Evolutionary conservation across 2,113 vertebrate genomes (phyloP).

Genomic region (Marmota monax): DNA sequence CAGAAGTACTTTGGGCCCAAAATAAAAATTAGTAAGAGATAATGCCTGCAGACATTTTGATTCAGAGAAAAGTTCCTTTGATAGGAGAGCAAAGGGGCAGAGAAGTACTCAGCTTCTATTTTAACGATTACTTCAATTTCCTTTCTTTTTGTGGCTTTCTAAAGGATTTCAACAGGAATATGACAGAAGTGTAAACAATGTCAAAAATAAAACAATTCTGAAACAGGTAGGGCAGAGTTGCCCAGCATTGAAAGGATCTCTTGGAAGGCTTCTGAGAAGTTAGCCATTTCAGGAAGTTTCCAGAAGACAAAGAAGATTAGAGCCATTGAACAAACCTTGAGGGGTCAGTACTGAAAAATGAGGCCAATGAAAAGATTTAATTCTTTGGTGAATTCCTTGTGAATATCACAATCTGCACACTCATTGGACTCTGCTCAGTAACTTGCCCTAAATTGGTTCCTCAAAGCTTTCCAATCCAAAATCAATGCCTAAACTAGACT

Average conservation of each 20-base stretch:
- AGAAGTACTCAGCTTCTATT: conserved; percentile 66
- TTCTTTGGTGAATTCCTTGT: not conserved
- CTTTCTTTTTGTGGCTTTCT: conserved; percentile 76
- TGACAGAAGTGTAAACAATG: conserved; percentile 69
- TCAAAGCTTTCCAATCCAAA: conserved; percentile 25
- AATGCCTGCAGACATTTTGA: conserved; percentile 63
- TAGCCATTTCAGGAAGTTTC: conserved; percentile 18
- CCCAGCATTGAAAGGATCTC: not conserved
- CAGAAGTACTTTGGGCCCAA: conserved; percentile 32
- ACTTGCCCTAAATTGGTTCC: not conserved
- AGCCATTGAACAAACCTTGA: conserved; percentile 36
- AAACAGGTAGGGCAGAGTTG: not conserved
- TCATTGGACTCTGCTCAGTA: conserved; percentile 27
- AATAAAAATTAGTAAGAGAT: conserved; percentile 71
- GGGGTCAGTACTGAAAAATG: conserved; percentile 29
- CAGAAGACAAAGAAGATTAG: conserved; percentile 43
- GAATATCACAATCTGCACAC: conserved; percentile 9
- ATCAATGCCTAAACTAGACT: conserved; percentile 45
- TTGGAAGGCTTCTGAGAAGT: conserved; percentile 28
- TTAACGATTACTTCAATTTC: conserved; percentile 70
- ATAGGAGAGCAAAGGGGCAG: conserved; percentile 58
- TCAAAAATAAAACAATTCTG: conserved; percentile 53
- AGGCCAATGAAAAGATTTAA: conserved; percentile 18
- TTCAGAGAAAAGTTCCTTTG: conserved; percentile 71
- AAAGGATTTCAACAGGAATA: conserved; percentile 54